Base-by-base conservation (phyloP, 1,140 invertebrate species). In the Drosophila subpulchrella region DNA sequence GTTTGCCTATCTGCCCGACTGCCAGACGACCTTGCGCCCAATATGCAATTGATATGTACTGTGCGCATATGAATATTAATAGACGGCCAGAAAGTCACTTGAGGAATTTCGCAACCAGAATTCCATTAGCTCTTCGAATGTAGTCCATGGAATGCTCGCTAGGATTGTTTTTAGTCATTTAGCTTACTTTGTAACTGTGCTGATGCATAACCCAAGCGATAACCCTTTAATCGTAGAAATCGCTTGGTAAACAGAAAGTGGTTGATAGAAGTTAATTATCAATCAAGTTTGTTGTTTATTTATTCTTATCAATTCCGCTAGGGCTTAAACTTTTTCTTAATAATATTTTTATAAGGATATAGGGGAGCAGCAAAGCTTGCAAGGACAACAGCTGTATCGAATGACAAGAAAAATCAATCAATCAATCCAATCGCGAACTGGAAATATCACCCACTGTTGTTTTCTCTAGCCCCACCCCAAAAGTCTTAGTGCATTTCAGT, bases 21-120 rank as follows among this genome's bases (percentile, higher is more conserved):
- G 27, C 72, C 66, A 15, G 72, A 58, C 76, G 79, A 76, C 82
- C 82, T 86, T 86, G 82, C 71, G 83, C 82, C 50, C 78, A 88
- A 86, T 78, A 42, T 59, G 63, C 78, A 86, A 88, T 82, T 86
- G 78, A 85, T 86, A 79, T 73, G 54, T 56, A 34, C 60, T 56
- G 13, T 41, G 42, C 46, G 39, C 47, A 41, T 41, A 54, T 66
- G 34, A 51, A 51, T 62, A 75, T 48, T 34, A 50, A 61, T 55
- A 56, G 32, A 50, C 75, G 56, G 15, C 36, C 47, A 51, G 27
- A 62, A 66, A 78, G 47, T 24, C 54, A 60, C n/a, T 55, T 42
- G 47, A 61, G 24, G 10, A 58, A 58, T 41, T 30, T 32, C 15
- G 6, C 24, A 32, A n/a, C 8, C 1, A 0, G 13, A n/a, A 34